Evolutionary conservation across 2,797 vertebrate species (phyloP), one percentile per base, ranked within the genome.

Genomic region (Anas acuta): DNA sequence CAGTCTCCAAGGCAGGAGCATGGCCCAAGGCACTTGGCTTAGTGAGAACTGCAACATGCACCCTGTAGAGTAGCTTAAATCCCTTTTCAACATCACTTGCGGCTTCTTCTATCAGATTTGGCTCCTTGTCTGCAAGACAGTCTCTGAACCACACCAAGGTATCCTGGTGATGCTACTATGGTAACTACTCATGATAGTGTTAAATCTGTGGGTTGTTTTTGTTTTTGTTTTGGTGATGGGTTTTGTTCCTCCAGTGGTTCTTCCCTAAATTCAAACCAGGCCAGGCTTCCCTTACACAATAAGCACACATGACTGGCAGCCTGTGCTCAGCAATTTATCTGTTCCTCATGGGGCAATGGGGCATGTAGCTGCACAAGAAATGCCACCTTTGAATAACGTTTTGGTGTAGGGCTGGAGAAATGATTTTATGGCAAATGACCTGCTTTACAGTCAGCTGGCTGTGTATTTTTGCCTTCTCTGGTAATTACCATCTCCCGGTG

Each of bases 11-110:
- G 71, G 39, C 56, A 35, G 16, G 16, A 83, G 5, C 7, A 23
- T 61, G n/a, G 6, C 30, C 32, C 4, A 11, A 14, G 18, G 6
- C 0, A 0, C 67, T 53, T 28, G 7, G 14, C 10, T 53, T 49
- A 21, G 21, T 74, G 37, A 41, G 5, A 87, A 10, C 49, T 65
- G 37, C 32, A 66, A 49, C 19, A 18, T 2, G 4, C 6, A 23
- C 7, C 8, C 32, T 25, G 21, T 47, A 35, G 13, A 17, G 73
- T 89, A 82, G 56, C 14, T 47, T 91, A 41, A 84, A 87, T 65
- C 62, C 11, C 4, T 70, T 82, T 87, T 78, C 23, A 79, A 21
- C 43, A 89, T 69, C 67, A 76, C 37, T 10, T 76, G 28, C 64
- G 85, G 60, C 32, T 22, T 80, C 58, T 70, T 58, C 57, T 33